Evolutionary conservation across 1,140 invertebrate species (phyloP).

Genomic region (Drosophila lini): DNA sequence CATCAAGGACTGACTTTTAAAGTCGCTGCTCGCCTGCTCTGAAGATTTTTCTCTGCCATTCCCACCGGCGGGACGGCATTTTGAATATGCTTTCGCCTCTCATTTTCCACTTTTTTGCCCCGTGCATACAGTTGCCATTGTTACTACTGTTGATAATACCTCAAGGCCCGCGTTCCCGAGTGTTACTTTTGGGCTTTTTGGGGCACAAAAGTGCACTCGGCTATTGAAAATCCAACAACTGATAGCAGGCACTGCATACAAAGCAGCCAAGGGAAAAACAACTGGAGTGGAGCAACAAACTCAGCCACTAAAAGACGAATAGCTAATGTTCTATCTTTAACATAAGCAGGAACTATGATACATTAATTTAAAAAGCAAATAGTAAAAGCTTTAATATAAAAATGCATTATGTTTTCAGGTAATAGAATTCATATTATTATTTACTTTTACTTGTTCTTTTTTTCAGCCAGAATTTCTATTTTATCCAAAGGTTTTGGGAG

Average conservation of each 20-base stretch:
- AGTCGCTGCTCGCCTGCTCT: slow-evolving; percentile 16
- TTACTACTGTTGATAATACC: slow-evolving; percentile 43
- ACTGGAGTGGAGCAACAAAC: slow-evolving; percentile 3
- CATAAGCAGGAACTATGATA: background rate
- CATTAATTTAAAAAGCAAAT: background rate
- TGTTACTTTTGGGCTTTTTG: slow-evolving; percentile 63
- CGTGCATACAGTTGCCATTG: slow-evolving; percentile 14
- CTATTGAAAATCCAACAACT: slow-evolving; percentile 71
- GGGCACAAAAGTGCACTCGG: slow-evolving; percentile 64
- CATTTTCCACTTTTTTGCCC: slow-evolving; percentile 29
- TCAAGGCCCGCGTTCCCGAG: slow-evolving; percentile 43
- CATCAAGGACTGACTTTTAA: slow-evolving; percentile 30
- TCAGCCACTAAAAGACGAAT: background rate
- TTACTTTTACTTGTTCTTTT: background rate
- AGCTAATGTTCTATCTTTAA: slow-evolving; percentile 13
- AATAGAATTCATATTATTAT: background rate
- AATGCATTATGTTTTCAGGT: background rate
- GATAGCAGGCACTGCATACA: slow-evolving; percentile 69
- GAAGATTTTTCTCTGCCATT: slow-evolving; percentile 28
- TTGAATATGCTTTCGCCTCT: slow-evolving; percentile 40
- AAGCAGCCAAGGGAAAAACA: slow-evolving; percentile 50
- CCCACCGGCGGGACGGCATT: slow-evolving; percentile 30
- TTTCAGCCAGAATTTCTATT: no score
- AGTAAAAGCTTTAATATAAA: background rate
- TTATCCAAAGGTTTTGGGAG: background rate